A percentile compares a stretch with the other conserved stretches of the same genome.
Evolutionary conservation across 2,888 invertebrate genomes (phyloP).

Genomic region (Magallana nippona): DNA sequence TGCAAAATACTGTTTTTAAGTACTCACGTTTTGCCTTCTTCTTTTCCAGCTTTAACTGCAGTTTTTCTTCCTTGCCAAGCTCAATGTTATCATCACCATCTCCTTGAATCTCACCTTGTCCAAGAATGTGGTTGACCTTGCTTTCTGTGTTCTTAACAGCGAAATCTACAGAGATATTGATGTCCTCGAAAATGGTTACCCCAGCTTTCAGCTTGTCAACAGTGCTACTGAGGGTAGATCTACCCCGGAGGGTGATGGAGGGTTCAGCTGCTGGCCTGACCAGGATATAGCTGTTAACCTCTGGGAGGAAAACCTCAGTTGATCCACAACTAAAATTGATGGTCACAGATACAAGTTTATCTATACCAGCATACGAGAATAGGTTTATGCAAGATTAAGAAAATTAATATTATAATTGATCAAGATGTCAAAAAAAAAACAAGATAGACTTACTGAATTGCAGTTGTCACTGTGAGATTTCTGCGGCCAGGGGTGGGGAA

Average conservation of each 20-base stretch:
- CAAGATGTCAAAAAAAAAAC: too few species aligned
- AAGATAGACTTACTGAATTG: conserved; percentile 84
- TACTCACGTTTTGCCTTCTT: conserved; percentile 42
- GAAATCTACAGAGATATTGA: conserved; percentile 83
- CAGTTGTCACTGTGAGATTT: conserved; percentile 90
- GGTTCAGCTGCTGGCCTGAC: conserved; percentile 92
- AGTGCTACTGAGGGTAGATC: conserved; percentile 49
- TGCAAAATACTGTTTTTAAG: too few species aligned
- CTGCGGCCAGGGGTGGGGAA: conserved; percentile 97
- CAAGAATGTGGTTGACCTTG: conserved; percentile 51
- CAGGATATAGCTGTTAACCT: conserved; percentile 90
- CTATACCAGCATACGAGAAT: too few species aligned
- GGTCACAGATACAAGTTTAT: not conserved
- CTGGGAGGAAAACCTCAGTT: conserved; percentile 63
- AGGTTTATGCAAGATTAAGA: too few species aligned
- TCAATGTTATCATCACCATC: conserved; percentile 31
- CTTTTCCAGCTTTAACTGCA: conserved; percentile 40
- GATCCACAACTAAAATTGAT: conserved; percentile 67
- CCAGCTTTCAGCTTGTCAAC: conserved; percentile 87
- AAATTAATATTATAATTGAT: too few species aligned
- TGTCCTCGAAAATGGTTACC: conserved; percentile 92
- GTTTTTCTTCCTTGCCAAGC: conserved; percentile 37
- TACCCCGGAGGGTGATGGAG: conserved; percentile 88
- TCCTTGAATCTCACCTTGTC: conserved; percentile 47
- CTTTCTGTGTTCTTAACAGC: conserved; percentile 72